These are phyloP conservation scores for Oscheius myriophilus DNA, from an alignment of 2,888 invertebrate genomes.

Conservation along the genomic window DNA sequence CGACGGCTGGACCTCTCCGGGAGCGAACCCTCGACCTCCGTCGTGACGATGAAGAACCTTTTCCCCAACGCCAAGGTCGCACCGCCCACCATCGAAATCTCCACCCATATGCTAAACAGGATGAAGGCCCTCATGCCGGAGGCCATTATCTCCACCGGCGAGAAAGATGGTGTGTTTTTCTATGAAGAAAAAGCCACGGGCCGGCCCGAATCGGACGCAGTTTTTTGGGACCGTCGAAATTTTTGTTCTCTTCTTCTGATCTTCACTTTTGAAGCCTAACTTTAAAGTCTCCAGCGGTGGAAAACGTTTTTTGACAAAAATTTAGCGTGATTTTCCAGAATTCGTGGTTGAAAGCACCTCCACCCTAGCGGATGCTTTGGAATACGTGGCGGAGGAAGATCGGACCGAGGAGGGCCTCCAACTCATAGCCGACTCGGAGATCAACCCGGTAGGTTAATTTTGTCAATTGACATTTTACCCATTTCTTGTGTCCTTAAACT, in stretches of 20 bases:
- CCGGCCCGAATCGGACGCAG: no score
- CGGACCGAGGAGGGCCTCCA: background rate
- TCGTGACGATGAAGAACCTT: background rate
- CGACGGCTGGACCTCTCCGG: background rate
- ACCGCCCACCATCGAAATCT: background rate
- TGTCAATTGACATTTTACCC: no score
- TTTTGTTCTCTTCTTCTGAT: no score
- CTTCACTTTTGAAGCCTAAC: no score
- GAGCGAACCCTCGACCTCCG: background rate
- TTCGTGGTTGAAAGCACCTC: constrained; percentile 6
- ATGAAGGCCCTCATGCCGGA: background rate
- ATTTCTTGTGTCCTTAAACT: no score
- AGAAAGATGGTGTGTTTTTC: no score
- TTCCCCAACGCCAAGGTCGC: background rate
- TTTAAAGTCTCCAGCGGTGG: no score
- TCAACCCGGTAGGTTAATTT: background rate
- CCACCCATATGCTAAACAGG: background rate
- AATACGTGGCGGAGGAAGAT: constrained; percentile 20
- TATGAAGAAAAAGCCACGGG: no score
- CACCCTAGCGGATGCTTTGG: constrained; percentile 21
- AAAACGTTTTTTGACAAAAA: no score
- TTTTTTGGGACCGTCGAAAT: no score
- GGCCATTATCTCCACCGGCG: no score
- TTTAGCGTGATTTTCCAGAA: background rate
- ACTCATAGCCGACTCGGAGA: constrained; percentile 1